phyloP scores from a whole-genome alignment of 2,797 vertebrate species.

The Zenarchopterus dispar region DNA sequence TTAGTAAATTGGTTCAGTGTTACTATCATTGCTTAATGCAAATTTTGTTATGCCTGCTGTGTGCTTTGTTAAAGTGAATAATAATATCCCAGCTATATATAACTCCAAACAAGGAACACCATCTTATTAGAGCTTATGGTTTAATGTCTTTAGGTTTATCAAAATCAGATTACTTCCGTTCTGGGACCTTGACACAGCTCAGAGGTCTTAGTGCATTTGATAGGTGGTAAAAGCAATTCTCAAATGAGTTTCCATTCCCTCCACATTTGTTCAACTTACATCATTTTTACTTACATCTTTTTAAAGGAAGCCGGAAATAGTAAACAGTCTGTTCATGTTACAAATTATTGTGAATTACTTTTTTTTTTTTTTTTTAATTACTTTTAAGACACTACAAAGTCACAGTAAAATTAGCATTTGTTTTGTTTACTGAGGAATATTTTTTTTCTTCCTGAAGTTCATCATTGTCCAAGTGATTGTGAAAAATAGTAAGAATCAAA shows the following conservation, averaged over 20 bases:
- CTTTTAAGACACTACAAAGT: neutral
- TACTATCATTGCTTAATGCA: neutral
- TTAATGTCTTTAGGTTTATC: conserved; percentile 7
- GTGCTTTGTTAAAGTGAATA: neutral
- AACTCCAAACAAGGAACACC: neutral
- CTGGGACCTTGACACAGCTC: neutral
- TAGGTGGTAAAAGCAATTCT: conserved; percentile 28
- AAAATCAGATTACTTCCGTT: conserved; percentile 34
- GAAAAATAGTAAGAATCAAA: no score
- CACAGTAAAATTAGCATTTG: no score
- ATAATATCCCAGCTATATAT: neutral
- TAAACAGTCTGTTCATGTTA: neutral
- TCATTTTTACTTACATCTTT: neutral
- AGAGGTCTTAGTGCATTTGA: conserved; percentile 19
- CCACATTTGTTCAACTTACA: neutral
- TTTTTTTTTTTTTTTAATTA: neutral
- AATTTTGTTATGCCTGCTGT: neutral
- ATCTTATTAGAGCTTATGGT: neutral
- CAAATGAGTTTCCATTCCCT: conserved; percentile 9
- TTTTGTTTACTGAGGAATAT: no score
- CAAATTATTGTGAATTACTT: neutral
- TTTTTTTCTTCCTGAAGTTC: no score
- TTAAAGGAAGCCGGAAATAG: neutral
- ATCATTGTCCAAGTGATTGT: no score
- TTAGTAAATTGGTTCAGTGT: no score